Evolutionary conservation across 2,888 invertebrate genomes (phyloP).

Genomic region (Coleophora flavipennella): DNA sequence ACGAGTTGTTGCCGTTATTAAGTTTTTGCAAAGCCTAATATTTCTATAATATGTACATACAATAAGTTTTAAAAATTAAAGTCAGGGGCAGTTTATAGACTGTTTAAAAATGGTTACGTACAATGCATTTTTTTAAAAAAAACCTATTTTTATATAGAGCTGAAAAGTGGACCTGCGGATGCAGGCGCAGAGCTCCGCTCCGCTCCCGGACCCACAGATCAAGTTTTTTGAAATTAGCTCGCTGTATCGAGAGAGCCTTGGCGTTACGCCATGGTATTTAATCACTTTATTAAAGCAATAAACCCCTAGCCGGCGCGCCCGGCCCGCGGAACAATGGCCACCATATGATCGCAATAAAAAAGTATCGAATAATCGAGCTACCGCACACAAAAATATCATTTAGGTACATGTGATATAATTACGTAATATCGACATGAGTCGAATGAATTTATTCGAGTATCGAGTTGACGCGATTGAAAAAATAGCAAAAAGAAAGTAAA

Average conservation of each 20-base stretch:
- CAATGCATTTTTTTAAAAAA: no score
- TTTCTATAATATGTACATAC: no score
- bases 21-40: no score
- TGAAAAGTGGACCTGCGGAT: no score
- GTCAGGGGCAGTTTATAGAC: no score
- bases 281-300: conserved; percentile 60
- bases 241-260: conserved; percentile 31
- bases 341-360: conserved; percentile 51
- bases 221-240: conserved; percentile 51
- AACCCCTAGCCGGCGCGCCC: conserved; percentile 32
- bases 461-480: conserved; percentile 18
- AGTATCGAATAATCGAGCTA: conserved; percentile 41
- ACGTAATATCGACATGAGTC: conserved; percentile 39
- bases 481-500: conserved; percentile 20
- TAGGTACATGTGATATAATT: conserved; percentile 36
- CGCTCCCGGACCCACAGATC: conserved; percentile 13
- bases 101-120: no score
- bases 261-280: conserved; percentile 53
- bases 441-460: conserved; percentile 30
- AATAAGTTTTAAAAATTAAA: no score
- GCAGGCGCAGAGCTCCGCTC: conserved; percentile 1
- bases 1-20: no score
- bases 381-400: conserved; percentile 39
- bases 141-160: no score
- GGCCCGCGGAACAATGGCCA: conserved; percentile 43